A percentile compares a stretch with the other conserved stretches of the same genome.
These are phyloP conservation scores for Popillia japonica DNA, from an alignment of 1,140 invertebrate genomes.

Conservation along the genomic window DNA sequence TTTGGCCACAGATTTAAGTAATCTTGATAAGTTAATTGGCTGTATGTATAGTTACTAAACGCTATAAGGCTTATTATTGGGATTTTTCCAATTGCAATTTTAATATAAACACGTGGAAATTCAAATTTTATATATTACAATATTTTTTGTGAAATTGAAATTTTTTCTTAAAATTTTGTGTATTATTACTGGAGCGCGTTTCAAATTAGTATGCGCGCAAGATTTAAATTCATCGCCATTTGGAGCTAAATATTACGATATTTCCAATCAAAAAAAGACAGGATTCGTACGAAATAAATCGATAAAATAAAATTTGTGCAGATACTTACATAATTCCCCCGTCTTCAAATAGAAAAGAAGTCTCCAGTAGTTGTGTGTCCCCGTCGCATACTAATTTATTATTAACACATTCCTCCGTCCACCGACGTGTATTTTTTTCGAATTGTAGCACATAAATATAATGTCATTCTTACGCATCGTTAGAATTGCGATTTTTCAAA, in stretches of 20 bases:
- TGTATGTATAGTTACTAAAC: too few species aligned
- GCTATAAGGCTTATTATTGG: too few species aligned
- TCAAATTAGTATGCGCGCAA: background rate
- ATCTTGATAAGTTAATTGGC: background rate
- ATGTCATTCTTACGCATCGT: background rate
- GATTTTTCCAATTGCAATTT: too few species aligned
- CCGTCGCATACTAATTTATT: constrained; percentile 18
- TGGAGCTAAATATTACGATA: background rate
- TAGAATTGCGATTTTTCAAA: background rate
- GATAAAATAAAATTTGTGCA: background rate
- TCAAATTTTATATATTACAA: too few species aligned
- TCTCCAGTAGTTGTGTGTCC: background rate
- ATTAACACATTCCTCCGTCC: background rate
- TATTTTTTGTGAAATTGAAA: background rate
- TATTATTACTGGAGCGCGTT: too few species aligned
- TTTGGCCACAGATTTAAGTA: background rate
- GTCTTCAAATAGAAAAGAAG: background rate
- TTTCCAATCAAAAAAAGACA: background rate
- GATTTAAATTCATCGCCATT: background rate
- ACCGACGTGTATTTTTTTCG: background rate
- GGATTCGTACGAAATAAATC: background rate
- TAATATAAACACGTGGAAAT: too few species aligned
- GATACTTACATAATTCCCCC: background rate
- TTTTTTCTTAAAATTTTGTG: too few species aligned
- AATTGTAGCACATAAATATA: background rate